A percentile compares a stretch with the other conserved stretches of the same genome.
These are phyloP conservation scores for Caretta caretta DNA, from an alignment of 2,113 vertebrate species.

Conservation along the genomic window DNA sequence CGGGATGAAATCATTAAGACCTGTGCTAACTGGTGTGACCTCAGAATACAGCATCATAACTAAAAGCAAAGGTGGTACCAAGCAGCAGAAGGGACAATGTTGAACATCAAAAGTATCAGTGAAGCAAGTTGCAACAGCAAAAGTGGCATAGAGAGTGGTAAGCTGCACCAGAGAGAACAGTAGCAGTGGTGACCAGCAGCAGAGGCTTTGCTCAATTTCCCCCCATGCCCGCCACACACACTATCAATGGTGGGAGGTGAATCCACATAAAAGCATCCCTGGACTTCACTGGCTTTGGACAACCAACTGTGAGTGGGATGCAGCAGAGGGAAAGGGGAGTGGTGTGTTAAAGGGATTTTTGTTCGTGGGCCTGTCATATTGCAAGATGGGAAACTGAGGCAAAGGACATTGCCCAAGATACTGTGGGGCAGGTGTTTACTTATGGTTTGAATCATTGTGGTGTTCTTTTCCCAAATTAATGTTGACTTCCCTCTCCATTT, in stretches of 20 bases:
- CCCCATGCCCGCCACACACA: background rate
- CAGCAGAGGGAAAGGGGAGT: background rate
- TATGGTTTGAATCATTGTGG: background rate
- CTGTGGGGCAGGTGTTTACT: background rate
- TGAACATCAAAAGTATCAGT: background rate
- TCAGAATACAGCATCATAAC: background rate
- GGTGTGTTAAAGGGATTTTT: background rate
- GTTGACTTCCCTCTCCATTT: background rate
- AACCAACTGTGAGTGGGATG: background rate
- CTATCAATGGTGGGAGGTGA: background rate
- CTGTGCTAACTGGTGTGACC: background rate
- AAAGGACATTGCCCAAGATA: background rate
- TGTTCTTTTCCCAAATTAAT: background rate
- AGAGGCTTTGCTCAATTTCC: background rate
- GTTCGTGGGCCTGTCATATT: background rate
- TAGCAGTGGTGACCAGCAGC: background rate
- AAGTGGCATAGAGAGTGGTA: background rate
- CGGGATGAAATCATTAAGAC: background rate
- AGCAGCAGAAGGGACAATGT: background rate
- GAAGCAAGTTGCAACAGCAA: background rate
- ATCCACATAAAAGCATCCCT: background rate
- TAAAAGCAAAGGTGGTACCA: background rate
- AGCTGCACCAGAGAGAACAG: background rate
- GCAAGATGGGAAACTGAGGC: background rate
- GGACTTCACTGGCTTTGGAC: background rate